A percentile compares a stretch with the other conserved stretches of the same genome.
These are phyloP conservation scores for Eubucco bourcierii DNA, from an alignment of 2,113 vertebrate genomes.

Conservation along the genomic window DNA sequence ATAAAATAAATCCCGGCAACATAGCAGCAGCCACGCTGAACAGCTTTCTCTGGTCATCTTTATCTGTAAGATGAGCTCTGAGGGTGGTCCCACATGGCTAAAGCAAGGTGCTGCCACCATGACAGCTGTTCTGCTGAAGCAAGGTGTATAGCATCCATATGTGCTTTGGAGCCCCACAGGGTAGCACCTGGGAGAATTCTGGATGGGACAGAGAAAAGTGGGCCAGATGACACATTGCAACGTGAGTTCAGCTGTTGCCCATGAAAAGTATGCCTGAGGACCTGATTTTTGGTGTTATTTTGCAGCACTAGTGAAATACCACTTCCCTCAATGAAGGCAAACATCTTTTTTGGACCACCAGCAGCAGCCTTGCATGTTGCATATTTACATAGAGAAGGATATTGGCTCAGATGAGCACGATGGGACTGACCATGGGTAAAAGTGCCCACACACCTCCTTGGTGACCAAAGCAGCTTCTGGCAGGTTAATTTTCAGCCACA, in stretches of 20 bases:
- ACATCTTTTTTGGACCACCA: background rate
- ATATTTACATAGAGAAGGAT: accelerated
- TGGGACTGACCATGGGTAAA: accelerated
- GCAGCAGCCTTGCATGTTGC: accelerated
- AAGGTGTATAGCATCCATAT: background rate
- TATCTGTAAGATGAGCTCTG: background rate
- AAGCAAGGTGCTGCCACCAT: accelerated
- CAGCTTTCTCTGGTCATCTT: background rate
- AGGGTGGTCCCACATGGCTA: background rate
- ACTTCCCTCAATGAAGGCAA: background rate
- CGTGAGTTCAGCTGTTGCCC: background rate
- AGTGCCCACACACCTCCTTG: accelerated
- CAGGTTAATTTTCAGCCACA: constrained; percentile 3
- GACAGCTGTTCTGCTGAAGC: accelerated
- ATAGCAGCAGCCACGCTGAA: background rate
- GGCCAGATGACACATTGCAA: accelerated
- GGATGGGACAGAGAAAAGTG: background rate
- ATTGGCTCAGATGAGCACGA: background rate
- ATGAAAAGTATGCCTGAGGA: background rate
- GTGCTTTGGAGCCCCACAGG: background rate
- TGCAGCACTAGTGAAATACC: background rate
- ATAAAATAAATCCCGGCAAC: background rate
- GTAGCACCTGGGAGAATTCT: background rate
- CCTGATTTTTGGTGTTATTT: background rate
- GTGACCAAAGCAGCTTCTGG: background rate